These are phyloP conservation scores for Lysiphlebus fabarum DNA, from an alignment of 1,140 invertebrate genomes.

Conservation along the genomic window DNA sequence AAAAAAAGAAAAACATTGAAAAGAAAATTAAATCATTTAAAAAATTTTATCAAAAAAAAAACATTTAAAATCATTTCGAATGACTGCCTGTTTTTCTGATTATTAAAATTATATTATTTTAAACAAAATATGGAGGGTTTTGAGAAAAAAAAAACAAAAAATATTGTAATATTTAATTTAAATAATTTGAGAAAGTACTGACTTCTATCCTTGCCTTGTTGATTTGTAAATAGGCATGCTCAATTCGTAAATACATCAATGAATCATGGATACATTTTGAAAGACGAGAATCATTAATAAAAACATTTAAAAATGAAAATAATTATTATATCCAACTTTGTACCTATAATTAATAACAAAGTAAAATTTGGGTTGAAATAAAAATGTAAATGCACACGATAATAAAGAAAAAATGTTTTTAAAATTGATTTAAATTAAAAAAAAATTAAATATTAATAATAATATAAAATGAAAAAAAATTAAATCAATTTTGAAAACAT, in stretches of 20 bases:
- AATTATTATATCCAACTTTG: constrained; percentile 51
- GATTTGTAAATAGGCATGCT: constrained; percentile 53
- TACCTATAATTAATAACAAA: constrained; percentile 47
- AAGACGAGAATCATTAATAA: constrained; percentile 15
- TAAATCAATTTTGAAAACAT: constrained; percentile 32
- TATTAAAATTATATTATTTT: constrained; percentile 4
- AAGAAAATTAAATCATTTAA: neutral
- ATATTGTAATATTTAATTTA: constrained; percentile 12
- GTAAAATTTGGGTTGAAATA: constrained; percentile 10
- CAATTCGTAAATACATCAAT: constrained; percentile 37
- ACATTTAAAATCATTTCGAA: constrained; percentile 3
- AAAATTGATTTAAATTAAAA: neutral
- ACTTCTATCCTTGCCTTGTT: constrained; percentile 41
- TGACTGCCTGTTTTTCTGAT: constrained; percentile 12
- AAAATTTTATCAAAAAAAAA: no score
- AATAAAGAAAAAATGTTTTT: neutral
- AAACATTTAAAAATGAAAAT: constrained; percentile 22
- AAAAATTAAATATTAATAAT: constrained; percentile 9
- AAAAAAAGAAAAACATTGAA: constrained; percentile 2
- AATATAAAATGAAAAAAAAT: constrained; percentile 27
- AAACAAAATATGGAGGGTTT: neutral
- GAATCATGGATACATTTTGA: constrained; percentile 22
- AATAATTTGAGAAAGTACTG: constrained; percentile 19
- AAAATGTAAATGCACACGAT: constrained; percentile 11
- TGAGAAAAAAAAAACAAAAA: neutral